These are phyloP conservation scores for Semicossyphus pulcher DNA, from an alignment of 2,113 vertebrate genomes.

Conservation along the genomic window DNA sequence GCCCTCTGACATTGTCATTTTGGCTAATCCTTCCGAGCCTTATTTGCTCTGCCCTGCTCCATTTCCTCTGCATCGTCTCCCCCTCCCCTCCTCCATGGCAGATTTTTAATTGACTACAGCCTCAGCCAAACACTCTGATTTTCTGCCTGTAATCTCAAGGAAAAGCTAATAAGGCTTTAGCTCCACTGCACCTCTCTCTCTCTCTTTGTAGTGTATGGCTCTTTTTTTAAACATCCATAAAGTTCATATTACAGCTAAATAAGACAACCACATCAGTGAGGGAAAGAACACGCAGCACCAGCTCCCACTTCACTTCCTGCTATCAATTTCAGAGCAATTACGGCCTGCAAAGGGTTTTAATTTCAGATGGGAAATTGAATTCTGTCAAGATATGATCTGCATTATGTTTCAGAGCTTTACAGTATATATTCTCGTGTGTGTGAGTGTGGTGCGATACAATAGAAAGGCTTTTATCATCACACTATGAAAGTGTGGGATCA, in stretches of 20 bases:
- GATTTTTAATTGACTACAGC: slow-evolving; percentile 42
- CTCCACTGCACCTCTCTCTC: not conserved
- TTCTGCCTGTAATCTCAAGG: slow-evolving; percentile 20
- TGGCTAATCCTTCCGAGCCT: not conserved
- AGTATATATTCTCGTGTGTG: slow-evolving; percentile 1
- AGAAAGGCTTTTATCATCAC: slow-evolving; percentile 29
- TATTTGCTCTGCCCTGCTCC: slow-evolving; percentile 5
- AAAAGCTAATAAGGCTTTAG: slow-evolving; percentile 23
- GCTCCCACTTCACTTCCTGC: slow-evolving; percentile 43
- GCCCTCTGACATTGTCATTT: slow-evolving; percentile 28
- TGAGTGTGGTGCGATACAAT: not conserved
- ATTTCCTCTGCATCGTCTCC: not conserved
- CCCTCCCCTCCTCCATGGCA: slow-evolving; percentile 1
- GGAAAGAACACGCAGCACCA: not conserved
- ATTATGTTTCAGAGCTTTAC: slow-evolving; percentile 36
- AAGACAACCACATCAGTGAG: slow-evolving; percentile 17
- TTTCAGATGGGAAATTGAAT: slow-evolving; percentile 74
- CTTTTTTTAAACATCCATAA: not conserved
- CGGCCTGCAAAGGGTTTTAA: slow-evolving; percentile 62
- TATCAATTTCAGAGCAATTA: slow-evolving; percentile 63
- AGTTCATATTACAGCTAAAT: slow-evolving; percentile 34
- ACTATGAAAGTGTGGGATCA: no score
- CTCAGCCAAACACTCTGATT: slow-evolving; percentile 11
- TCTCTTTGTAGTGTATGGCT: not conserved
- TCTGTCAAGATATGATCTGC: slow-evolving; percentile 71